These are phyloP conservation scores for Dorcus hopei DNA, from an alignment of 2,888 invertebrate species.

Conservation along the genomic window DNA sequence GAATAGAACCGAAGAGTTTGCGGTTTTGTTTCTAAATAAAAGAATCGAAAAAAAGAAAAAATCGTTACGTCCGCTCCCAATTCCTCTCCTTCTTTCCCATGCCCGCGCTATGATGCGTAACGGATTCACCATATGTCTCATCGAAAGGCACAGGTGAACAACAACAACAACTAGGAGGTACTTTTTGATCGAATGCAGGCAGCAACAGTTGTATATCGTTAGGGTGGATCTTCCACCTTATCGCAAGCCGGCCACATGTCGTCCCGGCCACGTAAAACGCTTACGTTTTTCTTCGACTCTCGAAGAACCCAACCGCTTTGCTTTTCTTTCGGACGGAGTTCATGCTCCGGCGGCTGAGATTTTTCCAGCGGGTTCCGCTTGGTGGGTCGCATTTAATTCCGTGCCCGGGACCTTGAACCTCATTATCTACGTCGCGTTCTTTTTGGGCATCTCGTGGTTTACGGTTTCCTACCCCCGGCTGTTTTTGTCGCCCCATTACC, in stretches of 20 bases:
- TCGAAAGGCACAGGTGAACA: slow-evolving; percentile 36
- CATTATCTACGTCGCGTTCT: neutral
- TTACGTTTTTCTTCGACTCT: neutral
- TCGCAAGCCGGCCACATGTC: slow-evolving; percentile 5
- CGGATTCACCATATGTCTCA: slow-evolving; percentile 45
- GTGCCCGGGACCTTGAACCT: no score
- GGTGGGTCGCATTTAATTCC: no score
- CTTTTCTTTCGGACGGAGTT: no score
- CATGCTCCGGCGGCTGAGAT: no score
- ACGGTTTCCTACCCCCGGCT: neutral
- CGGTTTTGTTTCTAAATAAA: no score
- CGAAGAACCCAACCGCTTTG: no score
- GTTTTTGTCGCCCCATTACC: neutral
- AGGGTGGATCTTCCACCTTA: slow-evolving; percentile 22
- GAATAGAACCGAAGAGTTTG: no score
- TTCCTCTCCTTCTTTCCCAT: slow-evolving; percentile 21
- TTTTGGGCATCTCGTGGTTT: neutral
- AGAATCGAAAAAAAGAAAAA: slow-evolving; percentile 18
- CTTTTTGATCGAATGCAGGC: slow-evolving; percentile 7
- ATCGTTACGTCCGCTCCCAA: slow-evolving; percentile 27
- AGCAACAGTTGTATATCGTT: slow-evolving; percentile 23
- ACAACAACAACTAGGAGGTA: slow-evolving; percentile 5
- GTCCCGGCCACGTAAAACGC: neutral
- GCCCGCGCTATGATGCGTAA: slow-evolving; percentile 46
- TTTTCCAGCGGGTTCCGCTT: no score